Base-by-base conservation (phyloP, 2,888 invertebrate genomes). In the Thecophora atra region DNA sequence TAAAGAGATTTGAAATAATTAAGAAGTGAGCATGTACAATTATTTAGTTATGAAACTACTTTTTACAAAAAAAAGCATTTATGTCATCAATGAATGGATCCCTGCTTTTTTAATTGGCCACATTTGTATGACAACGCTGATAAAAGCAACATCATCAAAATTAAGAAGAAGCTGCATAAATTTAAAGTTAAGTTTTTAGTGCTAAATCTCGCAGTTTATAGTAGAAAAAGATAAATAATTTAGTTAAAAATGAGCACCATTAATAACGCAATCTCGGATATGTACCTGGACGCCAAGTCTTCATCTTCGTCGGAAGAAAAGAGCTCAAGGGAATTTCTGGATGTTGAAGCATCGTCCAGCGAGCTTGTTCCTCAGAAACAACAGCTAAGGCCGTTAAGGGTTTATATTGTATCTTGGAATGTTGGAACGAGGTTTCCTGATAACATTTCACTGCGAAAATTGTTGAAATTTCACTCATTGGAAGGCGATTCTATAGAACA, bases 341-440 rank as follows among this genome's bases (percentile, higher is more conserved):
- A 58, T 58, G 24, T 17, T 21, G 21, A 21, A 28, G 13, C 30
- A n/a, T 13, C 28, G 6, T n/a, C 42, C 8, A 56, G 19, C 17
- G 30, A 28, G 17, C 17, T 62, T 5, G n/a, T 51, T 13, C 69
- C 69, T 6, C n/a, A 28, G 44, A 58, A 69, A 0, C 21, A 60
- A 15, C 79, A 81, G 73, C 77, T 84, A 74, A 79, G 75, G 13
- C 80, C 79, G 4, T 83, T 94, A 93, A 83, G 79, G 0, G 88
- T 96, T 77, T 94, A 94, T 85, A 89, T 95, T 79, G 91, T 93
- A 60, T 97, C 97, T 56, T 97, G 95, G 91, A 97, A 97, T 89
- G 96, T 97, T 69, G 95, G 94, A 51, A 93, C 94, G 0, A 92
- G 90, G 81, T 89, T 89, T 76, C 93, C 93, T 44, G 91, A 93